phyloP scores from a whole-genome alignment of 2,888 invertebrate genomes.

The Chironomus riparius region DNA sequence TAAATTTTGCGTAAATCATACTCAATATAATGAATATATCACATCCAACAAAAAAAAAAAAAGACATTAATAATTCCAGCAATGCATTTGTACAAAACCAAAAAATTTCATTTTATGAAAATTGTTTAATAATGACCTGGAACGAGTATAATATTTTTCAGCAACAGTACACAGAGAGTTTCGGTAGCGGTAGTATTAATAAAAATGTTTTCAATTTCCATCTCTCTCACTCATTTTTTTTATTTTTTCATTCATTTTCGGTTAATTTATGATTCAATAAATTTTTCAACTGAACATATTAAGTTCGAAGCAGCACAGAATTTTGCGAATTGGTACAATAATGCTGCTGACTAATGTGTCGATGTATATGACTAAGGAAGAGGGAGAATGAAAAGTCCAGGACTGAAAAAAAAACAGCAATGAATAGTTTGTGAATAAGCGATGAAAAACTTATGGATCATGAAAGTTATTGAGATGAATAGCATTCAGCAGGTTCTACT shows the following conservation, averaged over 20 bases:
- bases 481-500: too few species aligned
- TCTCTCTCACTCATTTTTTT: neutral
- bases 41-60: neutral
- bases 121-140: conserved; percentile 24
- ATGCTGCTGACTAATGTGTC: neutral
- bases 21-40: neutral
- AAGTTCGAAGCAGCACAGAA: neutral
- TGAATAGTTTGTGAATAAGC: neutral
- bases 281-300: conserved; percentile 24
- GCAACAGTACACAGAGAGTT: neutral
- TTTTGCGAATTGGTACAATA: neutral
- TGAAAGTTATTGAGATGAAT: neutral
- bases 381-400: neutral
- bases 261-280: conserved; percentile 23
- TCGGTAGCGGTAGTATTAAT: neutral
- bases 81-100: neutral
- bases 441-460: neutral
- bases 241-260: neutral
- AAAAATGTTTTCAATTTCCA: neutral
- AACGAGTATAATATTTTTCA: neutral
- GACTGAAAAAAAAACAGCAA: too few species aligned
- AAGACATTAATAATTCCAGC: neutral
- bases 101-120: conserved; percentile 23
- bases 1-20: neutral
- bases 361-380: neutral